Evolutionary conservation across 2,888 invertebrate genomes (phyloP), one percentile per base, ranked within the genome.

Genomic region (Mythimna impura): DNA sequence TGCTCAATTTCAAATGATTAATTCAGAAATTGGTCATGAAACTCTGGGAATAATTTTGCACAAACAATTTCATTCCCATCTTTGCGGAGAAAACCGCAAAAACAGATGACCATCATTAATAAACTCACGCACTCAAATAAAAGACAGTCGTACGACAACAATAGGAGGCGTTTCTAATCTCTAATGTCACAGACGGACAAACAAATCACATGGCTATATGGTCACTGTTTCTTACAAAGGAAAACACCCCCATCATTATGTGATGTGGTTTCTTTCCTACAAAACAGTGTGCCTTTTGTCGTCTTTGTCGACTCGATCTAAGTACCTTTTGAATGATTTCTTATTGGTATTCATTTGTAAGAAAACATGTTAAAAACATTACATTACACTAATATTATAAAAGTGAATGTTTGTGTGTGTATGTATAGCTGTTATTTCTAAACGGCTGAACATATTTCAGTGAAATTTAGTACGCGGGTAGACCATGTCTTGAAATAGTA

Each of bases 111-210:
- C 30, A 34, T 65, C 54, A 79, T 79, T 55, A 79, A 72, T 76
- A 61, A 73, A 64, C 50, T 25, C 30, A 60, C 72, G 54, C 52
- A 79, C 79, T 79, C 73, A 61, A 72, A 79, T 73, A 79, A 79
- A 78, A 76, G 73, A 34, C 80, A 54, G 60, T 79, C 60, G 64
- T 25, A 12, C 36, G 55, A 65, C 64, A 61, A 79, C 80, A 76
- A 76, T 65, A 55, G 54, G 54, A 63, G 73, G 76, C 76, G 80
- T 76, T 57, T 55, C 73, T 79, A 65, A 64, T 79, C 80, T 79
- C 60, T 54, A 73, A 73, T 73, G 74, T 57, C 60, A 60, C 50
- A 65, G 54, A 61, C n/a, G 58, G 52, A 52, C 54, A 79, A 61
- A 65, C 55, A 66, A 78, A 80, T 73, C 61, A 76, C 66, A 65